Evolutionary conservation across 2,113 vertebrate genomes (phyloP).

Genomic region (Caranx melampygus): DNA sequence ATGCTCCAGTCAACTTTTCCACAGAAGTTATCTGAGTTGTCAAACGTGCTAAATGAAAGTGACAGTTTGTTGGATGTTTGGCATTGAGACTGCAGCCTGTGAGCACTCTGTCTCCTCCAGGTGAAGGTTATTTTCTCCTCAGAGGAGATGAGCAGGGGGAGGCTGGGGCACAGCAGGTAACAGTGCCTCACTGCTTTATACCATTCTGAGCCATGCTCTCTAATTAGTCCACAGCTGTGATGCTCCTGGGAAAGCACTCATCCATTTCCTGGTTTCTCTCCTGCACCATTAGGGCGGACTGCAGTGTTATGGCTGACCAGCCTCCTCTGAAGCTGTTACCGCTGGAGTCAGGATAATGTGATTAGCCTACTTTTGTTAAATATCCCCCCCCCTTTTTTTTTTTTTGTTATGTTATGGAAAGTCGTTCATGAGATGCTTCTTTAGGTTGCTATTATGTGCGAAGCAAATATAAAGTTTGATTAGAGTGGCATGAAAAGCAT

Average conservation of each 20-base stretch:
- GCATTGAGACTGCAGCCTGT: conserved; percentile 18
- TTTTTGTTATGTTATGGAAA: background rate
- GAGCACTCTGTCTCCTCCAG: conserved; percentile 40
- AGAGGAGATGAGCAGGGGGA: conserved; percentile 45
- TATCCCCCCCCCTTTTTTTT: background rate
- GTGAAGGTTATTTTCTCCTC: conserved; percentile 69
- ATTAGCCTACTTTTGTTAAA: conserved; percentile 37
- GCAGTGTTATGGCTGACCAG: conserved; percentile 22
- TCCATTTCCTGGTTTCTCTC: conserved; percentile 51
- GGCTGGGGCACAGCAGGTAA: conserved; percentile 63
- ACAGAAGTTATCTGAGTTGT: conserved; percentile 16
- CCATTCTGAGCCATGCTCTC: conserved; percentile 54
- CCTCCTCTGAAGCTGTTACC: conserved; percentile 24
- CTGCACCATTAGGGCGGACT: conserved; percentile 49
- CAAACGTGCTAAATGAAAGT: conserved; percentile 23
- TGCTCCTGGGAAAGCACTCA: conserved; percentile 61
- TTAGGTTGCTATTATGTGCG: background rate
- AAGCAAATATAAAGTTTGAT: conserved; percentile 21
- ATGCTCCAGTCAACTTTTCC: background rate
- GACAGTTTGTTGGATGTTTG: conserved; percentile 34
- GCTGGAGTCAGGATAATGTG: conserved; percentile 18
- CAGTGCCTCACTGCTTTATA: conserved; percentile 36
- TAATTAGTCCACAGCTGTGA: conserved; percentile 74
- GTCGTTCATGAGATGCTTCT: background rate
- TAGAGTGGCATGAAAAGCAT: conserved; percentile 18